Percentiles rank a stretch among this genome's conserved stretches.
phyloP scores from a whole-genome alignment of 2,888 invertebrate genomes.

The Metacarcinus magister region DNA sequence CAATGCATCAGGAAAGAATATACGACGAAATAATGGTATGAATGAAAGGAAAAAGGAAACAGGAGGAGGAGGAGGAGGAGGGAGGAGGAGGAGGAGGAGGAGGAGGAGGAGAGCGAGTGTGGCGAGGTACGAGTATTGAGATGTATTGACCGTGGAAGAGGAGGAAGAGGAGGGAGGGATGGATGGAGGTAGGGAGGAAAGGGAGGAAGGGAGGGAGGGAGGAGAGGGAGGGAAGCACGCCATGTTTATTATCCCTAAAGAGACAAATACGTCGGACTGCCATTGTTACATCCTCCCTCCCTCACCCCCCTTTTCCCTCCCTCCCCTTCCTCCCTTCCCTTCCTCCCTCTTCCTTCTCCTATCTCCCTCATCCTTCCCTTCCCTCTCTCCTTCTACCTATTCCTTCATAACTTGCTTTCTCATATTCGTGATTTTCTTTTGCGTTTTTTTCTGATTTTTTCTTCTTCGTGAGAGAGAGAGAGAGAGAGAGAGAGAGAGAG shows the following conservation, averaged over 20 bases:
- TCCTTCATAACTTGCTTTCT: neutral
- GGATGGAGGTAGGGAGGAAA: neutral
- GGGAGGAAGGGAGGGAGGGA: neutral
- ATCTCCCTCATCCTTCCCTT: neutral
- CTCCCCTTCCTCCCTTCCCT: neutral
- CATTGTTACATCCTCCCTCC: neutral
- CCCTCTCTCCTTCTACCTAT: neutral
- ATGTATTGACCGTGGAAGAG: slow-evolving; percentile 45
- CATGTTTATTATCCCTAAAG: slow-evolving; percentile 13
- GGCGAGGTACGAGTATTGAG: slow-evolving; percentile 48
- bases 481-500: neutral
- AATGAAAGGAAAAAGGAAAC: no score
- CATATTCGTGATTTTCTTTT: neutral
- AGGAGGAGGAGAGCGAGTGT: slow-evolving; percentile 29
- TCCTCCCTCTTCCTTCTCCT: neutral
- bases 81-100: neutral
- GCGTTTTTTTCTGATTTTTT: neutral
- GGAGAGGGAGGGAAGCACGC: neutral
- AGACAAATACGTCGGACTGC: slow-evolving; percentile 15
- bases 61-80: neutral
- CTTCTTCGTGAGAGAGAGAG: neutral
- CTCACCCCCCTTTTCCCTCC: no score
- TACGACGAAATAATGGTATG: neutral
- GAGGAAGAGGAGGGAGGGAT: neutral
- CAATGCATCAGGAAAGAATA: slow-evolving; percentile 21